Evolutionary conservation across 1,140 invertebrate species (phyloP).

Genomic region (Drosophila busckii): DNA sequence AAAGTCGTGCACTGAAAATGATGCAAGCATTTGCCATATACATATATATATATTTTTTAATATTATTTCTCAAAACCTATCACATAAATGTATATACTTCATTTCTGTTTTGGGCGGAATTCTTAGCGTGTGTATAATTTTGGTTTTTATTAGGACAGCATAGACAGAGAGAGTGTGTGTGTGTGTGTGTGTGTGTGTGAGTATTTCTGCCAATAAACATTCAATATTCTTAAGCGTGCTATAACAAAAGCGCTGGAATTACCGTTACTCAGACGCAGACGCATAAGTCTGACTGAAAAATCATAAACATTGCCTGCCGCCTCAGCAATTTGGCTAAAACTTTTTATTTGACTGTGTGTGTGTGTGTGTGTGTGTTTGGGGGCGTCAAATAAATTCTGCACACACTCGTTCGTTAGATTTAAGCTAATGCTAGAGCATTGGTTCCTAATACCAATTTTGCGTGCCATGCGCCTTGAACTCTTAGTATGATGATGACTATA

Average conservation of each 20-base stretch:
- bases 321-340: too few species aligned
- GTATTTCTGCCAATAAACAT: conserved; percentile 18
- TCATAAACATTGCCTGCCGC: too few species aligned
- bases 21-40: too few species aligned
- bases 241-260: conserved; percentile 29
- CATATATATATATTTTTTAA: conserved; percentile 9
- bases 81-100: conserved; percentile 77
- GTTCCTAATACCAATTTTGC: conserved; percentile 49
- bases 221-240: conserved; percentile 33
- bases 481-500: conserved; percentile 14
- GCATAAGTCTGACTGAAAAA: conserved; percentile 17
- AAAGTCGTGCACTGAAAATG: too few species aligned
- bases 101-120: conserved; percentile 70
- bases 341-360: background rate
- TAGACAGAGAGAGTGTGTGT: background rate
- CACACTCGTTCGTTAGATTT: too few species aligned
- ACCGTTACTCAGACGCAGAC: conserved; percentile 25
- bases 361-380: background rate
- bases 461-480: conserved; percentile 54
- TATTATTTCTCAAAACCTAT: conserved; percentile 63
- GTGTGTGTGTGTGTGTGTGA: too few species aligned
- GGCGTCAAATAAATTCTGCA: too few species aligned
- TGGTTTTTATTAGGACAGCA: conserved; percentile 22
- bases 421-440: conserved; percentile 31
- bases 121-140: conserved; percentile 72